phyloP scores from a whole-genome alignment of 2,797 vertebrate species.

The Enteromius unitaeniatus region DNA sequence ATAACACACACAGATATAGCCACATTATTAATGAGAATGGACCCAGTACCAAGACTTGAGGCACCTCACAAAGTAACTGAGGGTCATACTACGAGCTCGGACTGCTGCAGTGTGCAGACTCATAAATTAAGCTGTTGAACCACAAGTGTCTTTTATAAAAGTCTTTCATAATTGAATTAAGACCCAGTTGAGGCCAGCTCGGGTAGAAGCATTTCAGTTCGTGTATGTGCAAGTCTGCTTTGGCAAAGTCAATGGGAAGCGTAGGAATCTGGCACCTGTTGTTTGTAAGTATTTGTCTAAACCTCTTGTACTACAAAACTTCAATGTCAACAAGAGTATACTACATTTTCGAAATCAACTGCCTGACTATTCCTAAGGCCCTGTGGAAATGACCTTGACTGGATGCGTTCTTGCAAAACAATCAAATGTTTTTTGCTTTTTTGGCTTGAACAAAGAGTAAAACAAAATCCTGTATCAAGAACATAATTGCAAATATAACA shows the following conservation, averaged over 20 bases:
- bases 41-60: slow-evolving; percentile 38
- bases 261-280: not conserved
- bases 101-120: slow-evolving; percentile 2
- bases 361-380: not conserved
- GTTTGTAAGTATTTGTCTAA: slow-evolving; percentile 6
- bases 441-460: not conserved
- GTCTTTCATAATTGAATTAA: slow-evolving; percentile 41
- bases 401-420: not conserved
- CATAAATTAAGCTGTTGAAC: slow-evolving; percentile 31
- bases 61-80: slow-evolving; percentile 6
- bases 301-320: not conserved
- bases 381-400: not conserved
- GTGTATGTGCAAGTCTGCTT: slow-evolving; percentile 4
- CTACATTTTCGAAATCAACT: not conserved
- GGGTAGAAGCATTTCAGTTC: not conserved
- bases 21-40: slow-evolving; percentile 52
- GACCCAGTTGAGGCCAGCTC: not conserved
- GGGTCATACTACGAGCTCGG: not conserved
- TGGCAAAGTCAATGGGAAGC: slow-evolving; percentile 5
- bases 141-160: slow-evolving; percentile 30
- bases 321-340: not conserved
- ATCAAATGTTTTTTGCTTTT: not conserved
- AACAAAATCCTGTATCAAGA: not conserved
- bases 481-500: not conserved
- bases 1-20: slow-evolving; percentile 42